Percentiles rank a stretch among this genome's conserved stretches.
Conservation (phyloP, 2,888 invertebrate species). For the Calameuta pallipes region DNA sequence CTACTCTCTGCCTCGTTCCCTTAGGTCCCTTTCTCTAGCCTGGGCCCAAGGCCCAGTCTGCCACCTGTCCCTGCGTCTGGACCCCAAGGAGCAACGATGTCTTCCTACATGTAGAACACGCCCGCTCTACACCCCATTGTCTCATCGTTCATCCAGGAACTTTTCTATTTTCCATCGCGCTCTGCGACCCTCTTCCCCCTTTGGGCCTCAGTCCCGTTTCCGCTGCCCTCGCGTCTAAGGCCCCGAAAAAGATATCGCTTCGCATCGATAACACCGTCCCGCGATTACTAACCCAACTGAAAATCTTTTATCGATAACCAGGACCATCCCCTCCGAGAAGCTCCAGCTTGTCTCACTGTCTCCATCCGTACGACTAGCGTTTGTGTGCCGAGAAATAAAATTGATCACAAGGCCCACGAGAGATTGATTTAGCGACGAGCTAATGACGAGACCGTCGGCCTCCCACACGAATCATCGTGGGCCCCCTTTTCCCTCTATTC, state of each 20-base stretch:
- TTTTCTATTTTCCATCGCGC: not conserved
- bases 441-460: constrained; percentile 53
- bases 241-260: no score
- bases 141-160: constrained; percentile 22
- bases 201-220: no score
- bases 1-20: constrained; percentile 28
- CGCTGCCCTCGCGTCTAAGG: no score
- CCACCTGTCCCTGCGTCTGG: constrained; percentile 65
- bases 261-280: no score
- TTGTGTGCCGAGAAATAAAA: constrained; percentile 28
- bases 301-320: no score
- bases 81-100: constrained; percentile 50
- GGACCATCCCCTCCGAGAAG: no score
- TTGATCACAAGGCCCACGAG: constrained; percentile 29
- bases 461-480: constrained; percentile 43
- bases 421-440: constrained; percentile 57
- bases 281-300: no score
- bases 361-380: constrained; percentile 1
- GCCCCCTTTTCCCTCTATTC: constrained; percentile 25
- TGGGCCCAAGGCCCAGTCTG: constrained; percentile 45
- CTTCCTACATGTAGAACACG: constrained; percentile 63
- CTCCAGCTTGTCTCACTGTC: not conserved
- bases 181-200: no score
- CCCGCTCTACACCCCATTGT: constrained; percentile 53
- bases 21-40: constrained; percentile 24